A percentile compares a stretch with the other conserved stretches of the same genome.
Conservation (phyloP, 2,888 invertebrate genomes). For the Priocnemis perturbator region DNA sequence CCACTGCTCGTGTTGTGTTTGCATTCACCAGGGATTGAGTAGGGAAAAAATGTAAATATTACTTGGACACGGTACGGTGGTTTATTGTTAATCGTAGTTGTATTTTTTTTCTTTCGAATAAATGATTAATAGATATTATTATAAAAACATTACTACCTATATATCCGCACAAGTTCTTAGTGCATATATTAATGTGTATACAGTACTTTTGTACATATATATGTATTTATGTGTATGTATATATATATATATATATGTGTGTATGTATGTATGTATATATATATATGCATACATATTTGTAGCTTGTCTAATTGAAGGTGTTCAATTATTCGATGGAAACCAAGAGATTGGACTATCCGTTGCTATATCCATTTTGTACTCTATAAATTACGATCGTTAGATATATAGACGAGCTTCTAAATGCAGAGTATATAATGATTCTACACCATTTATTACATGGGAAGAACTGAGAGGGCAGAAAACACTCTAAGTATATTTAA, state of each 20-base stretch:
- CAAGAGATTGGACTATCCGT: too few relatives aligned
- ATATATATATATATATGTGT: slow-evolving; percentile 17
- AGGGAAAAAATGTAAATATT: slow-evolving; percentile 67
- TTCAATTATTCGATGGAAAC: too few relatives aligned
- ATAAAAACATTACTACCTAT: slow-evolving; percentile 36
- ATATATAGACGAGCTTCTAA: too few relatives aligned
- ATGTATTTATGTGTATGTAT: slow-evolving; percentile 41
- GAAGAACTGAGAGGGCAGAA: too few relatives aligned
- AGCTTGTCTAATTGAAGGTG: neutral
- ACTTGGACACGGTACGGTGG: slow-evolving; percentile 66
- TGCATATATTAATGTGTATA: slow-evolving; percentile 18
- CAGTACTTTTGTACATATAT: slow-evolving; percentile 32
- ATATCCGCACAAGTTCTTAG: slow-evolving; percentile 36
- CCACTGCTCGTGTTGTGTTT: slow-evolving; percentile 29
- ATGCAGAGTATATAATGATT: too few relatives aligned
- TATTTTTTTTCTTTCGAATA: slow-evolving; percentile 70
- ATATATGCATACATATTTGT: slow-evolving; percentile 26
- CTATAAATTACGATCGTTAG: neutral
- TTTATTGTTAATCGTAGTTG: slow-evolving; percentile 72
- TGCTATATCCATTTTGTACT: slow-evolving; percentile 1
- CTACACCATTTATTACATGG: too few relatives aligned
- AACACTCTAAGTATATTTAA: too few relatives aligned
- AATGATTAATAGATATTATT: slow-evolving; percentile 65
- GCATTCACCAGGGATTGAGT: slow-evolving; percentile 40
- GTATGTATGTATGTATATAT: slow-evolving; percentile 28